Percentiles rank a stretch among this genome's conserved stretches.
phyloP scores from a whole-genome alignment of 2,797 vertebrate genomes.

The Falco columbarius region DNA sequence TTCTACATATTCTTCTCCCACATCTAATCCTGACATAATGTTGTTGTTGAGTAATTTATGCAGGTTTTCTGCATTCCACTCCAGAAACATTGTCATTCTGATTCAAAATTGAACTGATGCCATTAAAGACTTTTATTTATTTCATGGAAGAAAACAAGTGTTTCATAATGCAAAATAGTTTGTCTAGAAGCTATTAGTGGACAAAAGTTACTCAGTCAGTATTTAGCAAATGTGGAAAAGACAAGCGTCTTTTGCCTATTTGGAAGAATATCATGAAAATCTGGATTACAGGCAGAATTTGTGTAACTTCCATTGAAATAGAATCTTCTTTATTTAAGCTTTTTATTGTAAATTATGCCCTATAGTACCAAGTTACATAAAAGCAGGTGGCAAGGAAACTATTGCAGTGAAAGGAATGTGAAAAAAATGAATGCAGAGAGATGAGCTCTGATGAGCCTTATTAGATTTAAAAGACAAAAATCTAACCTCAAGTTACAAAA shows the following conservation, averaged over 20 bases:
- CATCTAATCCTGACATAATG: not conserved
- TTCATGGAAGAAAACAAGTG: not conserved
- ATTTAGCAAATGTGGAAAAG: not conserved
- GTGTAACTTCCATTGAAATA: not conserved
- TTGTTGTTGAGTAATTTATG: not conserved
- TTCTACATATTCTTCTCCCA: not conserved
- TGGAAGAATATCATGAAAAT: not conserved
- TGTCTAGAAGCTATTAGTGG: not conserved
- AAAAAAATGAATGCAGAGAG: not conserved
- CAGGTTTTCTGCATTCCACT: not conserved
- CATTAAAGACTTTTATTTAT: not conserved
- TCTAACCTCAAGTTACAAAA: not conserved
- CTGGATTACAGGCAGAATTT: not conserved
- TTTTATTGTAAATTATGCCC: not conserved
- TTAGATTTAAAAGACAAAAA: not conserved
- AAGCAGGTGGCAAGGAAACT: not conserved
- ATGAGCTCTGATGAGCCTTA: not conserved
- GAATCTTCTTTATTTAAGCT: not conserved
- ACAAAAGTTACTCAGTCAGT: not conserved
- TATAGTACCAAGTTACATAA: not conserved
- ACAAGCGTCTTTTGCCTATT: not conserved
- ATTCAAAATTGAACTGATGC: not conserved
- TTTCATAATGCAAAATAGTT: not conserved
- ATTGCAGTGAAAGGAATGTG: not conserved
- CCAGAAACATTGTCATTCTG: not conserved